Conservation (phyloP, 2,888 invertebrate species). For the Pimpla rufipes region DNA sequence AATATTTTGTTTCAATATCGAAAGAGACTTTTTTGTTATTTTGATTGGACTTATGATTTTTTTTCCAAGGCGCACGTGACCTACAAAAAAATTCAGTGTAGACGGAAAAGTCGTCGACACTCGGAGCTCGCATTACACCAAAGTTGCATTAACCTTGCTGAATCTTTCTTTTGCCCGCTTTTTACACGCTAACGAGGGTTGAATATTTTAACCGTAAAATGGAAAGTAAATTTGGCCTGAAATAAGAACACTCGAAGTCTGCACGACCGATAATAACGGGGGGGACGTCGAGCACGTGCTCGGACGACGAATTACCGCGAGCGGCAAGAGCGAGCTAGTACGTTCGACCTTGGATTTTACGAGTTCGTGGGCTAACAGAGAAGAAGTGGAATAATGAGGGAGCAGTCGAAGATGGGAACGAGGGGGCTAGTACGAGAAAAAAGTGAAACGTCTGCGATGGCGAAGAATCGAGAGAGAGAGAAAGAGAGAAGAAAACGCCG, state of each 20-base stretch:
- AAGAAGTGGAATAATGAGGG: slow-evolving; percentile 1
- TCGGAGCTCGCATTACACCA: not conserved
- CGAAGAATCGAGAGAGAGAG: slow-evolving; percentile 10
- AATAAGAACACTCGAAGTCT: not conserved
- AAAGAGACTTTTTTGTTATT: not conserved
- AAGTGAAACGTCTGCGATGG: slow-evolving; percentile 2
- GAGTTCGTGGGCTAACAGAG: slow-evolving; percentile 14
- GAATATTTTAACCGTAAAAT: not conserved
- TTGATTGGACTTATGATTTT: not conserved
- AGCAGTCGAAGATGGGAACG: slow-evolving; percentile 13
- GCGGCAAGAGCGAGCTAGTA: slow-evolving; percentile 8
- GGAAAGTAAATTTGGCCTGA: not conserved
- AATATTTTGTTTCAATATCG: no score
- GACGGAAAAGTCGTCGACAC: not conserved
- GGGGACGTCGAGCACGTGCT: not conserved
- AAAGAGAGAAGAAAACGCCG: slow-evolving; percentile 48
- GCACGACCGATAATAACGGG: not conserved
- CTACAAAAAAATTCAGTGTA: not conserved
- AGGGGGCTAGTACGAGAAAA: not conserved
- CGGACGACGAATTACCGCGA: slow-evolving; percentile 5
- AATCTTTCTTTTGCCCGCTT: not conserved
- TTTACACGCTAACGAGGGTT: not conserved
- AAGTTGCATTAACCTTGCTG: not conserved
- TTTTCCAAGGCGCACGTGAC: not conserved
- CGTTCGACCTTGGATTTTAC: slow-evolving; percentile 20